phyloP scores from a whole-genome alignment of 2,797 vertebrate species.

The Esox masquinongy region DNA sequence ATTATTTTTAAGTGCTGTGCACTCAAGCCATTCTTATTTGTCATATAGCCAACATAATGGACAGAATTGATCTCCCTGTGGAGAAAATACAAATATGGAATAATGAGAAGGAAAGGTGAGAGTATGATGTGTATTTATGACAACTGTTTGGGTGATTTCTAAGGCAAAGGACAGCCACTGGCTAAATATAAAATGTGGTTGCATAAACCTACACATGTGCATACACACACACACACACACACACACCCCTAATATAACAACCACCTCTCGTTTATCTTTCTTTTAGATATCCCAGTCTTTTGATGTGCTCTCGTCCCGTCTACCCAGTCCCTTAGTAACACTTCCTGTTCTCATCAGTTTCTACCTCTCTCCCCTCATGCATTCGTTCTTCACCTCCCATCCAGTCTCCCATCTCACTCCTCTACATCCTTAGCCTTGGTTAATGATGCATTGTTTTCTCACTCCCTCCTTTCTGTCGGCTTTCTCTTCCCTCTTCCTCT shows the following conservation, averaged over 20 bases:
- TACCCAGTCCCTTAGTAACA: neutral
- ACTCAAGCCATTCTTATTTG: too few species aligned
- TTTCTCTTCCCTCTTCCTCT: neutral
- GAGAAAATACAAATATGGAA: too few species aligned
- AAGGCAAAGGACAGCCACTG: too few species aligned
- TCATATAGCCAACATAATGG: too few species aligned
- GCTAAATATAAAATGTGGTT: too few species aligned
- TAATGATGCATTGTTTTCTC: neutral
- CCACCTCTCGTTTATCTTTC: slow-evolving; percentile 1
- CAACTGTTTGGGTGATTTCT: too few species aligned
- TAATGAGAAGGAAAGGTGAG: too few species aligned
- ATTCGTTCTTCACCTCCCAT: too few species aligned
- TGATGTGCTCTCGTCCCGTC: neutral
- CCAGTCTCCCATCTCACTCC: neutral
- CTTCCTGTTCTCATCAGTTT: neutral
- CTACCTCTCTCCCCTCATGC: neutral
- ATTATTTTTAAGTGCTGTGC: too few species aligned
- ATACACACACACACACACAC: neutral
- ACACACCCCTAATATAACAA: neutral
- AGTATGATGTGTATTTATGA: too few species aligned
- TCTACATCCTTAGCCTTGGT: neutral
- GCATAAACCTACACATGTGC: neutral
- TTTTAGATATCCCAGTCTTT: neutral
- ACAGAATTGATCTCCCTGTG: too few species aligned
- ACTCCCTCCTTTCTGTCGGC: neutral